phyloP scores from a whole-genome alignment of 2,113 vertebrate species.

The Corapipo altera region DNA sequence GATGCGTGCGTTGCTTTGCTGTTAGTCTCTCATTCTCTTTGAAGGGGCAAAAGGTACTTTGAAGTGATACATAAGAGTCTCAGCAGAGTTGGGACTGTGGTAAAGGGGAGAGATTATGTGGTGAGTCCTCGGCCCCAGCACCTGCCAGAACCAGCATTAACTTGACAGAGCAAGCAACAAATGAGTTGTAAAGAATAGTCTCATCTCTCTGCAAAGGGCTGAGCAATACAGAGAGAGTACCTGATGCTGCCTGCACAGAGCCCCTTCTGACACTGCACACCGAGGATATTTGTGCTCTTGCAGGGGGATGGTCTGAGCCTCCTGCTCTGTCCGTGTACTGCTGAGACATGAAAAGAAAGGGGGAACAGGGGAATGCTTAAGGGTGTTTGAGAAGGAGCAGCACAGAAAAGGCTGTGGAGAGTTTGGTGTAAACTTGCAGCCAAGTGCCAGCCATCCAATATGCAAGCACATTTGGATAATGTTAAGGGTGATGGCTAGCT shows the following conservation, averaged over 20 bases:
- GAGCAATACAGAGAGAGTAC: background rate
- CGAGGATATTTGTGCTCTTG: background rate
- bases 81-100: background rate
- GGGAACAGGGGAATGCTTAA: background rate
- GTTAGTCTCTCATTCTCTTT: background rate
- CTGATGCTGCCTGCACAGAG: background rate
- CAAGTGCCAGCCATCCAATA: conserved; percentile 18
- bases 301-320: background rate
- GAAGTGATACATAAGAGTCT: background rate
- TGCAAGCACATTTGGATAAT: conserved; percentile 21
- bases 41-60: background rate
- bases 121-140: background rate
- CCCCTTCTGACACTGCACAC: no score
- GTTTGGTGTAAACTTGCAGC: background rate
- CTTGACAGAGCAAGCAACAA: background rate
- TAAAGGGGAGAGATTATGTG: background rate
- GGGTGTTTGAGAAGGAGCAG: background rate
- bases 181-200: background rate
- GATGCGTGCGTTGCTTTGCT: rapidly evolving
- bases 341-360: background rate
- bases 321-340: background rate
- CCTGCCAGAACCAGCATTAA: background rate
- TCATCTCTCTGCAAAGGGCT: background rate
- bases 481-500: conserved; percentile 46
- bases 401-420: background rate